Evolutionary conservation across 2,113 vertebrate species (phyloP).

Genomic region (Saimiri boliviensis): DNA sequence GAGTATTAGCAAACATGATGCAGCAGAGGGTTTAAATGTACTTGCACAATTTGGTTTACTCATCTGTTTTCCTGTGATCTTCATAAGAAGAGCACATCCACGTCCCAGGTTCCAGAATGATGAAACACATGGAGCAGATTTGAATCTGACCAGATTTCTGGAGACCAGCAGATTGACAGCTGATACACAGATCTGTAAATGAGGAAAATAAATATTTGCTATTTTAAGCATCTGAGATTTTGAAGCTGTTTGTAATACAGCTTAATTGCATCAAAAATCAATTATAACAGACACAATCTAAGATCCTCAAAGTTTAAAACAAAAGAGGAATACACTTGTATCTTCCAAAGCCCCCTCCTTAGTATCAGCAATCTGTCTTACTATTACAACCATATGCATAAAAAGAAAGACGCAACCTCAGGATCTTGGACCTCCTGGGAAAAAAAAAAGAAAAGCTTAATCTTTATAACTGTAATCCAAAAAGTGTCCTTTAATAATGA

Average conservation of each 20-base stretch:
- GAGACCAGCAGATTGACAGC: neutral
- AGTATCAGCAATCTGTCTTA: neutral
- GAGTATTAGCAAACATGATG: neutral
- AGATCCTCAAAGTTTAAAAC: neutral
- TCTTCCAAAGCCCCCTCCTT: neutral
- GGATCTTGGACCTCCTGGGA: neutral
- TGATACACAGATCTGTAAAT: neutral
- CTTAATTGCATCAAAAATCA: neutral
- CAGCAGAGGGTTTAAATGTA: neutral
- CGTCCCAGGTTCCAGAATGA: neutral
- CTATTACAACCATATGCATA: neutral
- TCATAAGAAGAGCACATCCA: neutral
- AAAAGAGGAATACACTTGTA: neutral
- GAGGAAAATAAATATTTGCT: neutral
- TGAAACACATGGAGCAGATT: neutral
- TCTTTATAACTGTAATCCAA: neutral
- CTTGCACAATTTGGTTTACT: neutral
- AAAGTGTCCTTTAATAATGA: neutral
- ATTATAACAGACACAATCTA: neutral
- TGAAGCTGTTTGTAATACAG: neutral
- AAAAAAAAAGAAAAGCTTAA: neutral
- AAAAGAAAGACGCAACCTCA: neutral
- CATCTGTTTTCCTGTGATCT: neutral
- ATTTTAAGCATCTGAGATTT: neutral
- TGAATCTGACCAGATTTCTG: neutral